phyloP scores from a whole-genome alignment of 2,113 vertebrate species.

The Pogonocichla stellata region DNA sequence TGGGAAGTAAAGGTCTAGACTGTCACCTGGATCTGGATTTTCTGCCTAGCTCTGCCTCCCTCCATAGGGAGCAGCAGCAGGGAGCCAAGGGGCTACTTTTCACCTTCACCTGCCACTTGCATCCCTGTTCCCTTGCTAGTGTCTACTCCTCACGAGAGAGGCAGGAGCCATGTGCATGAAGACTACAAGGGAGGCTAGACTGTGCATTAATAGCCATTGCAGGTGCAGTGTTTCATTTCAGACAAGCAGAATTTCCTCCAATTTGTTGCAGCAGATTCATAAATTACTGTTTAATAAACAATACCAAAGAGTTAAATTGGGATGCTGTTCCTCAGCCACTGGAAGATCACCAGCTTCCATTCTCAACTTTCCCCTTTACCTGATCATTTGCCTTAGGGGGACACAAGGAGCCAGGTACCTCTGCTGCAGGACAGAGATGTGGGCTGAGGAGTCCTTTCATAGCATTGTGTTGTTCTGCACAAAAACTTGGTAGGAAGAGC shows the following conservation, averaged over 20 bases:
- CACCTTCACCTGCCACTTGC: neutral
- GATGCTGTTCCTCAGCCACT: neutral
- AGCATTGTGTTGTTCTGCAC: neutral
- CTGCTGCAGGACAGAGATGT: neutral
- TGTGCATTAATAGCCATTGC: neutral
- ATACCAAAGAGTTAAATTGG: neutral
- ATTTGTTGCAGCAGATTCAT: neutral
- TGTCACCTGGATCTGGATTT: neutral
- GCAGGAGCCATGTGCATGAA: neutral
- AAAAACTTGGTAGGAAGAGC: neutral
- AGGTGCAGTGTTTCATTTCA: conserved; percentile 57
- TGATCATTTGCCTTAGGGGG: neutral
- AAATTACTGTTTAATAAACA: neutral
- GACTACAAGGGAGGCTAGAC: neutral
- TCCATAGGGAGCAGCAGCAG: neutral
- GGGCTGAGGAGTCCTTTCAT: neutral
- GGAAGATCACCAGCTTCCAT: neutral
- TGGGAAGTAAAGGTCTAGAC: neutral
- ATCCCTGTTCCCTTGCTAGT: neutral
- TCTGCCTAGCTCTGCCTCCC: neutral
- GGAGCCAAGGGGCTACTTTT: neutral
- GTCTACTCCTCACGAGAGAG: neutral
- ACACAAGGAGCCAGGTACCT: neutral
- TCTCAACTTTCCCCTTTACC: neutral
- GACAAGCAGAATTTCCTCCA: neutral